A percentile compares a stretch with the other conserved stretches of the same genome.
Evolutionary conservation across 2,113 vertebrate genomes (phyloP).

Genomic region (Oreochromis spilurus): DNA sequence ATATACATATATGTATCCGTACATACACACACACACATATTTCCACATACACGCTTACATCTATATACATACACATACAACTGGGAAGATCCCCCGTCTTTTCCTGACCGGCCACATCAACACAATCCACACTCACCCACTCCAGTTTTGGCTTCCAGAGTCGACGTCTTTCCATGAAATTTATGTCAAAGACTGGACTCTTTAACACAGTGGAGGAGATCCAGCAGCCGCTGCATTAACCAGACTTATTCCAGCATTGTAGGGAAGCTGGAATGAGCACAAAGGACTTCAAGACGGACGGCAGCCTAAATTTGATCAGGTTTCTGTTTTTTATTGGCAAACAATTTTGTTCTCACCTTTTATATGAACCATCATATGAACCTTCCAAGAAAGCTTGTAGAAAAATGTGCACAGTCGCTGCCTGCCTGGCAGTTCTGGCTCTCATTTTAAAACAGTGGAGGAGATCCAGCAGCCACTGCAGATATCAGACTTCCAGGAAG

Average conservation of each 20-base stretch:
- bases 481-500: neutral
- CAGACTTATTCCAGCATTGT: too few relatives aligned
- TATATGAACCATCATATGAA: neutral
- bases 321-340: neutral
- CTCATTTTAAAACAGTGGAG: fast-evolving
- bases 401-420: neutral
- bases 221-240: too few relatives aligned
- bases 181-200: neutral
- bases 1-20: too few relatives aligned
- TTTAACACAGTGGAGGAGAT: neutral
- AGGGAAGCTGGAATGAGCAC: neutral
- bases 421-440: neutral
- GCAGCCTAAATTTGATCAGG: neutral
- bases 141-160: neutral
- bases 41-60: too few relatives aligned
- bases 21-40: too few relatives aligned
- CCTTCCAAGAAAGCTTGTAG: neutral
- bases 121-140: neutral
- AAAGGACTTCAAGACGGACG: fast-evolving
- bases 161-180: neutral
- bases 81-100: neutral
- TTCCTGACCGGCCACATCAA: neutral
- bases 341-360: neutral
- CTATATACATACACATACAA: too few relatives aligned
- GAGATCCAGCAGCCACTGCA: neutral